Base-by-base conservation (phyloP, 2,797 vertebrate genomes). In the Sitta carolinensis region DNA sequence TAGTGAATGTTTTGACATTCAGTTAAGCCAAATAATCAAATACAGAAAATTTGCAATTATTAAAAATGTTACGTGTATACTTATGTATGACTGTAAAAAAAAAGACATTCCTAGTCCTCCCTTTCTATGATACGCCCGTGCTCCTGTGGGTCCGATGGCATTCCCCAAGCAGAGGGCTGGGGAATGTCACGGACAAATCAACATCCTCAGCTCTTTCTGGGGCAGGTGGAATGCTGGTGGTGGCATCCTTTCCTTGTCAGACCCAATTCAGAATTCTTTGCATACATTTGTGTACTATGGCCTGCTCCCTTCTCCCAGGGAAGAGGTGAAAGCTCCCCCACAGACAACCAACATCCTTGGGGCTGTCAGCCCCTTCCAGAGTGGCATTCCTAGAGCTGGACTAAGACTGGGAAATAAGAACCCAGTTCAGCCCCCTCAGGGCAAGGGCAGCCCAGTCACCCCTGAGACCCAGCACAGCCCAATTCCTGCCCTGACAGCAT, bases 131-230 rank as follows among this genome's bases (percentile, higher is more conserved):
- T 21, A 17, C 3, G 1, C 5, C 9, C 1, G 1, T 1, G 5
- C 12, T 73, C 20, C 38, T 2, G 22, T 61, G 47, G 9, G 3
- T 69, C 50, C 0, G 0, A 21, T 2, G 5, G 25, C 0, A 0
- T 10, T 76, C 4, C 34, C 17, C 16, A 69, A 13, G 17, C 32
- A 57, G 38, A n/a, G 27, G 42, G 12, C 13, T 63, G n/a, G 4
- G 9, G 6, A 15, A 8, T 26, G 21, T 26, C 54, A 75, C 0
- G 3, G 61, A n/a, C 38, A 30, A 40, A 29, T 30, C 30, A 13
- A 1, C 0, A 0, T 30, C 32, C 54, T 30, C 22, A 59, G n/a
- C 5, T 63, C 23, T 59, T 12, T 50, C 25, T 72, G 27, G 13
- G 15, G 52, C 4, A 27, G 6, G 8, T 9, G 6, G 13, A 43